These are phyloP conservation scores for Orthosia gracilis DNA, from an alignment of 2,888 invertebrate species.

Conservation along the genomic window DNA sequence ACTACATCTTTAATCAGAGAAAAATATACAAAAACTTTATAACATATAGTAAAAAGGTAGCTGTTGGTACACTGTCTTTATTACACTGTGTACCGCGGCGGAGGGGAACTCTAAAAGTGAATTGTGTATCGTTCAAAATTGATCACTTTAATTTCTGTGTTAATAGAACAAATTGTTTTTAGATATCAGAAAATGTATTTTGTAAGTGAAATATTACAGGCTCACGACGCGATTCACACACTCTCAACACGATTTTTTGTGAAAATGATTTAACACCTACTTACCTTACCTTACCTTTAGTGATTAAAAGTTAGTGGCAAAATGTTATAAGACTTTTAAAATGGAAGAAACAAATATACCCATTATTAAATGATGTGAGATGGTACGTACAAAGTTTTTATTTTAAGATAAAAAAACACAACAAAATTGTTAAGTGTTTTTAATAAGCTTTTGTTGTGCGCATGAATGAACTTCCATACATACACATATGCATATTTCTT, in stretches of 20 bases:
- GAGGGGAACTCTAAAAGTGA: constrained; percentile 74
- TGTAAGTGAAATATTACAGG: constrained; percentile 59
- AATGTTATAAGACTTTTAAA: no score
- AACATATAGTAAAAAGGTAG: background rate
- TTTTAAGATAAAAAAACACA: background rate
- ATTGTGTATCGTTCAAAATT: constrained; percentile 77
- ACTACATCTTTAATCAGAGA: background rate
- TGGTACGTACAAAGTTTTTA: background rate
- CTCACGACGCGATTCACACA: no score
- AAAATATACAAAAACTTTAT: background rate
- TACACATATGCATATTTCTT: no score
- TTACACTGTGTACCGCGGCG: constrained; percentile 57
- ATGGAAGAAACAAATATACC: no score
- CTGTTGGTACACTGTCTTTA: constrained; percentile 40
- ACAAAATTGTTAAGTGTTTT: no score
- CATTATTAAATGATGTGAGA: constrained; percentile 4
- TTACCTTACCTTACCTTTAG: no score
- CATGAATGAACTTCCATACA: no score
- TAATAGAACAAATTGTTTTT: constrained; percentile 80
- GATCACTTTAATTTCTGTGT: constrained; percentile 80
- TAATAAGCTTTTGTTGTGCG: no score
- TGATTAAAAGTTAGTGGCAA: no score
- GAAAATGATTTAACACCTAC: constrained; percentile 28
- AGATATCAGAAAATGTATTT: constrained; percentile 62
- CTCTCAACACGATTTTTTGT: constrained; percentile 45